A percentile compares a stretch with the other conserved stretches of the same genome.
phyloP scores from a whole-genome alignment of 2,888 invertebrate species.

The Polymixis lichenea region DNA sequence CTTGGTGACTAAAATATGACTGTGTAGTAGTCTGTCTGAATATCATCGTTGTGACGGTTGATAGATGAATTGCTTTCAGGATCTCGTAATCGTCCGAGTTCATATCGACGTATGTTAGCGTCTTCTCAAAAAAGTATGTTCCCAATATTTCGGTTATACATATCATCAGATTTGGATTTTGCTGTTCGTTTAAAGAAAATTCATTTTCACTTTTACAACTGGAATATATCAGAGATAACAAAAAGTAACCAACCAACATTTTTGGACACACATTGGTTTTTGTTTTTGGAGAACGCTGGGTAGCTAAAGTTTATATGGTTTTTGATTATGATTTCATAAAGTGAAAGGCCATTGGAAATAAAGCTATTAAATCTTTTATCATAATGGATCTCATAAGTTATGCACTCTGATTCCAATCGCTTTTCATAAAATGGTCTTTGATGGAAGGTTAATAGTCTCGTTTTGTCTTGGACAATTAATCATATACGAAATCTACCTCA shows the following conservation, averaged over 20 bases:
- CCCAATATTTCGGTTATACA: slow-evolving; percentile 57
- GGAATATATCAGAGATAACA: slow-evolving; percentile 27
- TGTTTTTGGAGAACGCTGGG: neutral
- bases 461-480: too few species aligned
- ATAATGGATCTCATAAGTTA: slow-evolving; percentile 2
- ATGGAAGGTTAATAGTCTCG: neutral
- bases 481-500: too few species aligned
- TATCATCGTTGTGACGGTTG: slow-evolving; percentile 21
- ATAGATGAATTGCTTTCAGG: slow-evolving; percentile 58
- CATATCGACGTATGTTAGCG: slow-evolving; percentile 54
- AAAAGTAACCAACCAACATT: slow-evolving; percentile 52
- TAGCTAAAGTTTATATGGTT: neutral
- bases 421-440: neutral
- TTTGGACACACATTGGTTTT: neutral
- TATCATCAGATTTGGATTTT: neutral
- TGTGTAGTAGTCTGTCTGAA: slow-evolving; percentile 9
- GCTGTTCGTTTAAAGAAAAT: neutral
- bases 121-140: slow-evolving; percentile 61
- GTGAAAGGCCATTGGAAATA: neutral
- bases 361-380: slow-evolving; percentile 4
- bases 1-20: slow-evolving; percentile 41
- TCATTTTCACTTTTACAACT: neutral
- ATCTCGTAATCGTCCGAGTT: slow-evolving; percentile 42
- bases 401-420: neutral
- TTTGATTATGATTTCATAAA: neutral